Evolutionary conservation across 2,888 invertebrate species (phyloP), one percentile per base, ranked within the genome.

Genomic region (Hipparchia semele): DNA sequence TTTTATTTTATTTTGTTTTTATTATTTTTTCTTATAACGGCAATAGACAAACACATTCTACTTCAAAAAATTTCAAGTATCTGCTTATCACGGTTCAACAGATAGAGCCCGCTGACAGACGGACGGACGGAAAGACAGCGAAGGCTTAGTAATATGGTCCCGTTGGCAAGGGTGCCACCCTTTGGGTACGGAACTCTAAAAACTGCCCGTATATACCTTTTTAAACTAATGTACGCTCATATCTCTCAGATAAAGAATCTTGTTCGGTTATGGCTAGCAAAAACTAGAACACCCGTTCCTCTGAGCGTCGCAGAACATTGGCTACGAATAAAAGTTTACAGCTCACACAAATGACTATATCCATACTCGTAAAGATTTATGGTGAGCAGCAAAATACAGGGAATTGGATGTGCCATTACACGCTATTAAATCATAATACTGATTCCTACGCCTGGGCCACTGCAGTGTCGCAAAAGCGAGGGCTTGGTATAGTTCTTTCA

Each of bases 371-470:
- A 69, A 72, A 71, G 66, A 56, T 62, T 69, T 62, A 72, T 58
- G 59, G 58, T 69, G 72, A 61, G 72, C 56, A 66, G 56, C n/a
- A 49, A 67, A 53, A 54, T 66, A 65, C 54, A 9, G 10, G 46
- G 45, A 33, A 66, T 72, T 58, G 66, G 69, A 53, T 66, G 51
- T 67, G 72, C 72, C 33, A 66, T 75, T 75, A 68, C 59, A 65
- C 61, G 71, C 56, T 61, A 66, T 71, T 75, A 75, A 75, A 73
- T 75, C 64, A 73, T 61, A 58, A 67, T 58, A 46, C 33, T 33
- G 45, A 45, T 61, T 53, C 4, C 5, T 53, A n/a, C 12, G 4
- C 2, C 3, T 7, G 56, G 56, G 56, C 56, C 56, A 56, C 45
- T 2, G 61, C 10, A 7, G 12, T 61, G 61, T 10, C 10, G 13